Base-by-base conservation (phyloP, 2,888 invertebrate species). In the Lasioglossum pauxillum region DNA sequence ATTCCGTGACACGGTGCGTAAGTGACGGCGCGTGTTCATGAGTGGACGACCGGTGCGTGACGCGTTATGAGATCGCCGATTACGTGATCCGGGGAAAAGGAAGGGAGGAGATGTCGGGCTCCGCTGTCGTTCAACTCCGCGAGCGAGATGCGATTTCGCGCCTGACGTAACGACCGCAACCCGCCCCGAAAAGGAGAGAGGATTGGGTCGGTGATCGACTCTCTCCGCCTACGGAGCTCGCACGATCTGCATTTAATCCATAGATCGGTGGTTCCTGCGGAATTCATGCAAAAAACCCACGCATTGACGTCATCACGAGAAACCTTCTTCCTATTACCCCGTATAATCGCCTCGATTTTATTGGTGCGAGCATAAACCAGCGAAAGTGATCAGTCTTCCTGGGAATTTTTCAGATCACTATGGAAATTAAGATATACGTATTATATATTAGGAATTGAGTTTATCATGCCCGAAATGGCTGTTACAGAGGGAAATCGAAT, bases 131-230 rank as follows among this genome's bases (percentile, higher is more conserved):
- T 84, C 41, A 64, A 67, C 75, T 53, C 80, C 38, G 75, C 60
- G 71, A 71, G 64, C 57, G 23, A 44, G 79, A 81, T 82, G 75
- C 74, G 78, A 60, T 86, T 86, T 86, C 77, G 31, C 49, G n/a
- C 60, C 35, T 82, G 86, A 82, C 82, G 87, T 72, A 86, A 86
- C 75, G 74, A n/a, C 60, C 31, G 72, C 53, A 41, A 31, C 49
- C 31, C 53, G n/a, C 16, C 77, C 74, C n/a, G 31, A 78, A 81
- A 86, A 35, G 77, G 49, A 60, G 49, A 60, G 44, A 53, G 16
- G 16, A n/a, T 41, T 16, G 16, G 16, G 14, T 41, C 23, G n/a
- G 41, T 57, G 46, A 67, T 53, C 23, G 49, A 8, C 69, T 78
- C 69, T 71, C 84, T 12, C 60, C 41, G 67, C 77, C 35, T 44